Conservation (phyloP, 2,113 vertebrate genomes). For the Calidris pugnax region DNA sequence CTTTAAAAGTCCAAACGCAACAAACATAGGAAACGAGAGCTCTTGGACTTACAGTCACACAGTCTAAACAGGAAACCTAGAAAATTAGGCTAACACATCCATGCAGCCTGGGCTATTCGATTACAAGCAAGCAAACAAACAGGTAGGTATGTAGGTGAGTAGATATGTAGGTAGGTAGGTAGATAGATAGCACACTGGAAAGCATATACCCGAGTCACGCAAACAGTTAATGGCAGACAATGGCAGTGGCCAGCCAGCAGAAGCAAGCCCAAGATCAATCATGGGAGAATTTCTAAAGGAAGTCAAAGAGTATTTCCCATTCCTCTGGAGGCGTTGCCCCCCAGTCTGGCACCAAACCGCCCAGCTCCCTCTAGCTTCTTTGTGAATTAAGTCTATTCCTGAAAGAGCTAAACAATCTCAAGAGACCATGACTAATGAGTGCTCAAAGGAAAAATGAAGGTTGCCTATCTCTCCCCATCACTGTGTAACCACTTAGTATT, state of each 20-base stretch:
- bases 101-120: background rate
- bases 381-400: background rate
- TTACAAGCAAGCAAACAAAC: background rate
- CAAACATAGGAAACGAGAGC: background rate
- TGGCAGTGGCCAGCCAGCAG: background rate
- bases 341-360: background rate
- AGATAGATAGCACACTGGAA: background rate
- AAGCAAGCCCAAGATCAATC: background rate
- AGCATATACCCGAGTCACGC: background rate
- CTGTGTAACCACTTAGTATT: background rate
- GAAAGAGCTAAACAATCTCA: background rate
- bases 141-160: background rate
- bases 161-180: background rate
- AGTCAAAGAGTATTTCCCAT: background rate
- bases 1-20: background rate
- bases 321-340: background rate
- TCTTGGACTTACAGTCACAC: background rate
- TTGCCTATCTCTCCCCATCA: background rate
- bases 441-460: background rate
- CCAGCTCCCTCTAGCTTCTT: background rate
- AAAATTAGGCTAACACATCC: background rate
- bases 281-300: background rate
- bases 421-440: background rate
- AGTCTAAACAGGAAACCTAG: background rate
- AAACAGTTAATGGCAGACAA: background rate